Base-by-base conservation (phyloP, 2,888 invertebrate species). In the Hoplodrina blanda region DNA sequence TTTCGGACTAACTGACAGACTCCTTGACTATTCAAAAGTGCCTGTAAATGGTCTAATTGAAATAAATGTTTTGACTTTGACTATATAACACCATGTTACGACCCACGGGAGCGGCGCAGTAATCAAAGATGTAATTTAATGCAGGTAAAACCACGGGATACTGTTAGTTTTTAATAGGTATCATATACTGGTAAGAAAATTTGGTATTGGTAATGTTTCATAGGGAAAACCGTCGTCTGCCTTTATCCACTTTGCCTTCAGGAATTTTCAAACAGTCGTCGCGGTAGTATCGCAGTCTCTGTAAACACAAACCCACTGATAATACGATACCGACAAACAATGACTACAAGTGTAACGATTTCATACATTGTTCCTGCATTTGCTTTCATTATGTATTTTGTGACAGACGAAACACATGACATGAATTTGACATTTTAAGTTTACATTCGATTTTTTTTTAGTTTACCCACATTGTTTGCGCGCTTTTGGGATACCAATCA, bases 401-500 rank as follows among this genome's bases (percentile, higher is more conserved):
- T 41, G 11, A 41, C 41, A 41, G 13, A 19, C 8, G 2, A 17
- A 62, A 17, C 13, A 13, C 3, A 49, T 25, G 55, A 70, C 70
- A 54, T 41, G 11, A 41, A 49, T 49, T 74, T 74, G 54, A 76
- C 70, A 55, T 71, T 57, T 54, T 4, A 44, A 57, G 10, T 37
- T 11, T 19, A 8, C 2, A 20, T 46, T 54, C 10, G n/a, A 56
- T n/a, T 44, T 66, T 68, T 46, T 78, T 74, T 76, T 10, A 10
- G 59, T 57, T 33, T 88, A 91, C 92, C 92, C 85, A n/a, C 85
- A 80, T 78, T 76, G 69, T 52, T 25, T 69, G 6, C 0, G 41
- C 69, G 46, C 62, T 69, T 10, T 20, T 53, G 13, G 37, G n/a
- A 61, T 71, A 62, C 55, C 72, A 70, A 70, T 61, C 76, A 80